phyloP scores from a whole-genome alignment of 2,797 vertebrate species.

The Carapus acus region DNA sequence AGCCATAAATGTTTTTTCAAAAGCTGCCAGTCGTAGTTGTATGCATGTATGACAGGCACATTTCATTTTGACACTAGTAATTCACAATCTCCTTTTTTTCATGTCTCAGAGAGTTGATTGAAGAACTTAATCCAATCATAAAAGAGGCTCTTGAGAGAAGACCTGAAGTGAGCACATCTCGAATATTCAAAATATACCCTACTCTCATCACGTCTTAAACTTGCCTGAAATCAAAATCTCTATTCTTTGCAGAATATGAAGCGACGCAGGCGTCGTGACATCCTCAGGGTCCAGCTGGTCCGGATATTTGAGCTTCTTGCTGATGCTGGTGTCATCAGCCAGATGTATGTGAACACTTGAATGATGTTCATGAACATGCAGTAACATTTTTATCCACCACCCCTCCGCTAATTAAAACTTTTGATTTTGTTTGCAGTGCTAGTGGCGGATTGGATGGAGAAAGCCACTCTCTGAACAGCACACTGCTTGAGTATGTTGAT shows the following conservation, averaged over 20 bases:
- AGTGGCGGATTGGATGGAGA: slow-evolving; percentile 96
- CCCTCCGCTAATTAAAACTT: no score
- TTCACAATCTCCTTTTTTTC: neutral
- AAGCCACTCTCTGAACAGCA: slow-evolving; percentile 94
- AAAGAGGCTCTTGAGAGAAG: slow-evolving; percentile 99
- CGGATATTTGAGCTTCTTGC: slow-evolving; percentile 98
- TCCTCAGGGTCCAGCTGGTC: slow-evolving; percentile 97
- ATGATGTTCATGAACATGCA: no score
- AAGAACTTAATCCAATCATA: slow-evolving; percentile 98
- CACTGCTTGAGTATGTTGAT: slow-evolving; percentile 95
- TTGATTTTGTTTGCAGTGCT: slow-evolving; percentile 80
- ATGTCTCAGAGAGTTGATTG: slow-evolving; percentile 87
- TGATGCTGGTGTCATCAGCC: slow-evolving; percentile 96
- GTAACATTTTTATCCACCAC: no score
- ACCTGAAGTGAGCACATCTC: slow-evolving; percentile 90
- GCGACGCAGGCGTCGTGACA: slow-evolving; percentile 96
- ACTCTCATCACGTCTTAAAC: neutral
- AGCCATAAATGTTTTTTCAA: no score
- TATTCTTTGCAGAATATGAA: slow-evolving; percentile 88
- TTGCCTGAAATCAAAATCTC: neutral
- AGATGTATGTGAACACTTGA: slow-evolving; percentile 81
- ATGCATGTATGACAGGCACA: neutral
- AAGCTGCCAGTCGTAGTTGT: neutral
- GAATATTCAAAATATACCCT: no score
- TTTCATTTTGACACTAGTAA: neutral